phyloP scores from a whole-genome alignment of 2,113 vertebrate genomes.

The Muntiacus muntjak region DNA sequence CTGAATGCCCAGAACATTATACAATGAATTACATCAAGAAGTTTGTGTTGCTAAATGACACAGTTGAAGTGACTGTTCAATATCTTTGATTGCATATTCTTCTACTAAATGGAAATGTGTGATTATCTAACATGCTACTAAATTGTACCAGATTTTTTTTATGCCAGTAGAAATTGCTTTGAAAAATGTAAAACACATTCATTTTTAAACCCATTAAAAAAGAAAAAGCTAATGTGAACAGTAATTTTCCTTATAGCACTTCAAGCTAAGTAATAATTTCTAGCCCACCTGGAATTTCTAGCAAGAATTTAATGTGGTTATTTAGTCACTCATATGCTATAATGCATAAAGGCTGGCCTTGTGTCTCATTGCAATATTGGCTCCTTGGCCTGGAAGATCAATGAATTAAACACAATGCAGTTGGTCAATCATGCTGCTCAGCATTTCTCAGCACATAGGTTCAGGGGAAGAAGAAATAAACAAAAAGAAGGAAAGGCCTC shows the following conservation, averaged over 20 bases:
- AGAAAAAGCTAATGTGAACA: not conserved
- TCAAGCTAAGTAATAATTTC: not conserved
- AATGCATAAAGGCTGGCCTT: not conserved
- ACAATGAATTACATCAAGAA: not conserved
- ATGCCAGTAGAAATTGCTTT: not conserved
- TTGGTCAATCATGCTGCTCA: not conserved
- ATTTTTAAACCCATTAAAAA: not conserved
- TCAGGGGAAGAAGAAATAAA: not conserved
- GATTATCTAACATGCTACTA: not conserved
- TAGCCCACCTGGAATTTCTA: not conserved
- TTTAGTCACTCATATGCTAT: not conserved
- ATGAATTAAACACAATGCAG: not conserved
- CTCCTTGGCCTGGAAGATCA: not conserved
- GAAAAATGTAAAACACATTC: not conserved
- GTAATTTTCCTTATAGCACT: conserved; percentile 2
- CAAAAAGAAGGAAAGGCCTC: not conserved
- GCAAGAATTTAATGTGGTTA: not conserved
- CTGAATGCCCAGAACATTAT: not conserved
- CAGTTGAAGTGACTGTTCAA: not conserved
- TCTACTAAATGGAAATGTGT: not conserved
- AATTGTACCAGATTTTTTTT: not conserved
- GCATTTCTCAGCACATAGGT: not conserved
- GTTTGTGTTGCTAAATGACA: not conserved
- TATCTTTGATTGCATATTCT: not conserved
- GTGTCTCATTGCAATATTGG: not conserved